Evolutionary conservation across 2,888 invertebrate genomes (phyloP), one percentile per base, ranked within the genome.

Genomic region (Bhutanitis thaidina): DNA sequence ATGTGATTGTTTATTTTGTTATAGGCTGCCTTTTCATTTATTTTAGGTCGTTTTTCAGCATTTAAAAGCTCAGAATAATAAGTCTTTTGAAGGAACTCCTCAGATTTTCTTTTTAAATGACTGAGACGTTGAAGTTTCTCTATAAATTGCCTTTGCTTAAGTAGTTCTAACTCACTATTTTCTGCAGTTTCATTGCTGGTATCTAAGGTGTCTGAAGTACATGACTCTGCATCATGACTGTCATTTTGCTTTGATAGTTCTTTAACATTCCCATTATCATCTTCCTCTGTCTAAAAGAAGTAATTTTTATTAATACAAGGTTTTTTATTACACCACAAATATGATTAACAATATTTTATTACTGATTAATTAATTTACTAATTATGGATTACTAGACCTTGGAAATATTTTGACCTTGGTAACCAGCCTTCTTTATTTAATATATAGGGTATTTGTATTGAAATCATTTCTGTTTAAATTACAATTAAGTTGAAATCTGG

Each of bases 101-200:
- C 87, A 4, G 90, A 90, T 71, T 88, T 90, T 57, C 90, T 78
- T 65, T 90, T 90, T 9, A 89, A 69, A 55, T 73, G 79, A 60
- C 78, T 88, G 47, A 89, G 69, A 59, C 80, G 82, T 57, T 89
- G 83, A 29, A 90, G 69, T 71, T 80, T 88, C 60, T 88, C 88
- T 58, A 88, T 76, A 44, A 89, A 81, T 58, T 88, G 75, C 58
- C 78, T 79, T 64, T 89, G 85, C 65, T 85, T 86, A 52, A 79
- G 54, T 35, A 85, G 55, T 35, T 84, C 81, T 52, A 77, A 55
- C 27, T 82, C 77, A 69, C 66, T 78, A 55, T 69, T 77, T 41
- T 77, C 78, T 51, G 67, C 58, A 43, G 65, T 56, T 34, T 85
- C 83, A 62, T 67, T 55, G 15, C 61, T 61, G 5, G 65, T 61